These are phyloP conservation scores for Scelioninae gen. 1 DNA, from an alignment of 2,888 invertebrate species.

Conservation along the genomic window DNA sequence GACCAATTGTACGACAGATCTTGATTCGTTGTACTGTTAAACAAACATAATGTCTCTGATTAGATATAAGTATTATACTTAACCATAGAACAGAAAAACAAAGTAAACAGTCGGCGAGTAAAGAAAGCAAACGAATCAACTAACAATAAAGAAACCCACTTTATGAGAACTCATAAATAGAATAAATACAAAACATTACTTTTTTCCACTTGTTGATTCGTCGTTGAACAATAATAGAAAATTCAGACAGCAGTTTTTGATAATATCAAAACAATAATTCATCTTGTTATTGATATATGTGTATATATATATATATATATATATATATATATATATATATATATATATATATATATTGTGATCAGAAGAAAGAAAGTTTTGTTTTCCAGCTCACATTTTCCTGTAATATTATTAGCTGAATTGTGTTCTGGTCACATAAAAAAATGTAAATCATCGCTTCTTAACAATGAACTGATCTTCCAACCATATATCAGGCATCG, in stretches of 20 bases:
- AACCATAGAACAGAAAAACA: too few relatives aligned
- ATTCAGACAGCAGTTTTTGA: conserved; percentile 1
- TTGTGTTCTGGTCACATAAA: conserved; percentile 1
- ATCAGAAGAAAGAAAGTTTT: conserved; percentile 51
- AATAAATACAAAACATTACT: not conserved
- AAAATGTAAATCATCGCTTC: conserved; percentile 19
- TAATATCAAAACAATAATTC: conserved; percentile 14
- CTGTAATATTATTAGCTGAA: conserved; percentile 16
- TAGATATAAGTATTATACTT: conserved; percentile 1
- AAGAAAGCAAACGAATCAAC: not conserved
- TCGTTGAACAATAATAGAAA: conserved; percentile 14
- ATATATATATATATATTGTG: too few relatives aligned
- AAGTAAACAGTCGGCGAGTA: too few relatives aligned
- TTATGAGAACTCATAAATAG: not conserved
- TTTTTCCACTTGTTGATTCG: conserved; percentile 12
- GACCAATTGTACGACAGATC: conserved; percentile 21
- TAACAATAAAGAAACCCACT: not conserved
- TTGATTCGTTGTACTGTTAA: not conserved
- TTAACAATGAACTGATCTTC: conserved; percentile 28
- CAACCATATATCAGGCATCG: conserved; percentile 7
- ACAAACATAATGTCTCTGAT: not conserved
- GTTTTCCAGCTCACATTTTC: conserved; percentile 2
- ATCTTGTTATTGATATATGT: not conserved
- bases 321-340: too few relatives aligned
- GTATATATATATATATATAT: too few relatives aligned